Evolutionary conservation across 2,113 vertebrate species (phyloP).

Genomic region (Helogale parvula): DNA sequence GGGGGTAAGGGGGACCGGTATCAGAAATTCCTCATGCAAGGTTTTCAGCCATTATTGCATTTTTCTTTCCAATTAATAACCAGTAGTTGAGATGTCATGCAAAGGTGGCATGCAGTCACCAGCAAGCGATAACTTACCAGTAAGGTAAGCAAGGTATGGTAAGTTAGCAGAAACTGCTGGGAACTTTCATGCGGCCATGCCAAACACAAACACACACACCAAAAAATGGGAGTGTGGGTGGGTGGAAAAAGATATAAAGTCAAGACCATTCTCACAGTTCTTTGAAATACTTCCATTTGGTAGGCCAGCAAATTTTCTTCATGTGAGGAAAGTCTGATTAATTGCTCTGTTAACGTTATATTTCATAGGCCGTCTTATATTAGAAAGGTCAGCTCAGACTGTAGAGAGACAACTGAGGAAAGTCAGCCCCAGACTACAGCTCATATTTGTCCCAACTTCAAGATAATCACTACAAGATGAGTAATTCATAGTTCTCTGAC

Average conservation of each 20-base stretch:
- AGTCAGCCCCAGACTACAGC: neutral
- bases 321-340: neutral
- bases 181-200: neutral
- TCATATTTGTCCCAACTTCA: neutral
- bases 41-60: neutral
- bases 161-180: neutral
- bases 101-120: neutral
- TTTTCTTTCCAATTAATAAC: neutral
- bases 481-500: neutral
- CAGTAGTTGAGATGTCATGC: neutral
- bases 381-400: neutral
- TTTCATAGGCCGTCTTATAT: neutral
- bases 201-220: neutral
- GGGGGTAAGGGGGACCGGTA: neutral
- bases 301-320: neutral
- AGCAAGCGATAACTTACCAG: neutral
- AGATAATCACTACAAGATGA: neutral
- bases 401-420: neutral
- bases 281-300: neutral
- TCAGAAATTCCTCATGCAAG: neutral
- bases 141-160: neutral
- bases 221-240: accelerated
- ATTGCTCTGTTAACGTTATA: neutral
- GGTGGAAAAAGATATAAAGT: neutral
- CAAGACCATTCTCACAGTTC: neutral